Percentiles rank a stretch among this genome's conserved stretches.
Conservation (phyloP, 2,113 vertebrate species). For the Engraulis encrasicolus region DNA sequence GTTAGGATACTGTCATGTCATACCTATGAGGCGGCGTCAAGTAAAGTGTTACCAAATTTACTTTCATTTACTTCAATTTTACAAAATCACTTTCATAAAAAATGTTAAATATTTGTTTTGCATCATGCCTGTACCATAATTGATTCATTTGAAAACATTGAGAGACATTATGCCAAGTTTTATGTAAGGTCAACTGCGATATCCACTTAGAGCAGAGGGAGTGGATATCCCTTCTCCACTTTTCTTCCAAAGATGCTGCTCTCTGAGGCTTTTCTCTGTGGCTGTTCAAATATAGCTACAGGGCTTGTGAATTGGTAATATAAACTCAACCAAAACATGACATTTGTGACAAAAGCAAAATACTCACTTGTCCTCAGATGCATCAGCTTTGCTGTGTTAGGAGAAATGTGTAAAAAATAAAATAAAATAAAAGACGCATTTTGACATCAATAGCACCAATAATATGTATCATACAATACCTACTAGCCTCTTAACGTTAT, state of each 20-base stretch:
- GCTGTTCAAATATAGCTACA: constrained; percentile 2
- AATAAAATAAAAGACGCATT: no score
- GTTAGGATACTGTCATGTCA: no score
- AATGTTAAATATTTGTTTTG: no score
- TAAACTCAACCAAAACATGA: background rate
- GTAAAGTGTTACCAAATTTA: no score
- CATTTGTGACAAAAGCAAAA: background rate
- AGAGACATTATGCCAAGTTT: no score
- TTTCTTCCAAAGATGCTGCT: background rate
- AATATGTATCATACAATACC: background rate
- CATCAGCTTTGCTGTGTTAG: background rate
- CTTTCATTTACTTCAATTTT: background rate
- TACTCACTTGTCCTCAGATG: background rate
- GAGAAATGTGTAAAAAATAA: no score
- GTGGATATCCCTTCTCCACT: background rate
- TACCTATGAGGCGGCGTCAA: no score
- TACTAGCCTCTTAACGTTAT: background rate
- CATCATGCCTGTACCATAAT: background rate
- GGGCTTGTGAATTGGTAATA: background rate
- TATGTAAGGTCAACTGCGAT: background rate
- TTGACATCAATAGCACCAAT: background rate
- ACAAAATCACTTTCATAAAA: background rate
- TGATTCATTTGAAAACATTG: background rate
- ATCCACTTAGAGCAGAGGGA: background rate
- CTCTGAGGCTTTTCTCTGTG: background rate